A percentile compares a stretch with the other conserved stretches of the same genome.
Conservation (phyloP, 2,797 vertebrate genomes). For the Acanthis flammea region DNA sequence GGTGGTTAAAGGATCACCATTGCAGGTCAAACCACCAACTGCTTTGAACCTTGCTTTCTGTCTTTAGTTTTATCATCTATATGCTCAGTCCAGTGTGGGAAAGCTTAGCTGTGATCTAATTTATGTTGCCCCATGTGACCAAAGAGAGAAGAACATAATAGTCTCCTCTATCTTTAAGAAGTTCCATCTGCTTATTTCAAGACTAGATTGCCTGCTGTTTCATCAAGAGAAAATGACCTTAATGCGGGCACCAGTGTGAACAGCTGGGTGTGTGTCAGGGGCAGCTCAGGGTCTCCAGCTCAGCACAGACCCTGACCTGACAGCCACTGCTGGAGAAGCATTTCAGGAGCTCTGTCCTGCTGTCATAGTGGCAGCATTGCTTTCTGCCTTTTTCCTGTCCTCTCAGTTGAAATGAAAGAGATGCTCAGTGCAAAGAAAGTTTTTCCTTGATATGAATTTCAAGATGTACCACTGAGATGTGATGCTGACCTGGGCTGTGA, state of each 20-base stretch:
- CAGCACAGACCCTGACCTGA: neutral
- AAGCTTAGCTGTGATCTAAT: conserved; percentile 29
- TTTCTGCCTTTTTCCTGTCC: neutral
- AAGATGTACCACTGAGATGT: neutral
- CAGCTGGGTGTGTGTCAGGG: neutral
- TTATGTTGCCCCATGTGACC: neutral
- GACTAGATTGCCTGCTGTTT: neutral
- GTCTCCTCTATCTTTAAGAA: neutral
- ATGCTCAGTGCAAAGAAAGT: neutral
- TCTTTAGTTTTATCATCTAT: conserved; percentile 16
- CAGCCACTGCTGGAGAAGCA: neutral
- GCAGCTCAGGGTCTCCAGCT: neutral
- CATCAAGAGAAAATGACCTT: neutral
- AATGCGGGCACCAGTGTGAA: neutral
- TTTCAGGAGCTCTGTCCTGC: neutral
- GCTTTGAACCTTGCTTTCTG: conserved; percentile 18
- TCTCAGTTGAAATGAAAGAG: neutral
- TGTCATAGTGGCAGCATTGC: neutral
- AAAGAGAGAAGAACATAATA: neutral
- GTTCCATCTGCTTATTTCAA: conserved; percentile 28
- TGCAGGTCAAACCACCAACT: conserved; percentile 39
- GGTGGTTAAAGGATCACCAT: conserved; percentile 31
- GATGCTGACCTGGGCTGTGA: neutral
- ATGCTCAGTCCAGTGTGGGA: conserved; percentile 35
- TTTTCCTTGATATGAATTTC: neutral